Conservation (phyloP, 2,797 vertebrate species). For the Falco concolor region DNA sequence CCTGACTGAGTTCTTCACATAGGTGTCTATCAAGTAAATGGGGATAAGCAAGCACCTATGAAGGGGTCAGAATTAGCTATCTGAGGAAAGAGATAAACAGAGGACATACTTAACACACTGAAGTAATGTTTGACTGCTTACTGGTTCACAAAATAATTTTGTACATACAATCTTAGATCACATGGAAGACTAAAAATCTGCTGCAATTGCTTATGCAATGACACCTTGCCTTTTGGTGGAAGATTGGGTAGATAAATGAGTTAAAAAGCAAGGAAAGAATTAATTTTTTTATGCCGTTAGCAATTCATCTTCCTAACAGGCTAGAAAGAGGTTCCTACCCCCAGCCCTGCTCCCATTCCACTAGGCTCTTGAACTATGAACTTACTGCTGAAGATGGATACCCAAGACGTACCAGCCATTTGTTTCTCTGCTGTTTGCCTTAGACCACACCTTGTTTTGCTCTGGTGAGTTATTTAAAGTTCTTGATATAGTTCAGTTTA, state of each 20-base stretch:
- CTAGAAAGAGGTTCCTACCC: neutral
- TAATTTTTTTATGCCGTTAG: neutral
- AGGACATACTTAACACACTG: neutral
- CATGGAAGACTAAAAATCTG: neutral
- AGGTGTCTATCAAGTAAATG: neutral
- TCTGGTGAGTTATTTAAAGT: neutral
- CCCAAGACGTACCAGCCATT: neutral
- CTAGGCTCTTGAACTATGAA: neutral
- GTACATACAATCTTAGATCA: neutral
- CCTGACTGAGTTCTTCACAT: neutral
- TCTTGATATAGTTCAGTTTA: neutral
- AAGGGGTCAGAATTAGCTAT: neutral
- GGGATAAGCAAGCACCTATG: neutral
- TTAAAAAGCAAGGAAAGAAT: neutral
- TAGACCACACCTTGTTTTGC: neutral
- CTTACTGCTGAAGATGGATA: neutral
- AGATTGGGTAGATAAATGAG: neutral
- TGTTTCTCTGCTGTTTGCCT: neutral
- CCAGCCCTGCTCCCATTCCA: neutral
- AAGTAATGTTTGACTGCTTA: neutral
- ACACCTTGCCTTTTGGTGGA: neutral
- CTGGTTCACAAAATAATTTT: neutral
- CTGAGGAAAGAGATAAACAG: neutral
- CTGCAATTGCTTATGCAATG: neutral
- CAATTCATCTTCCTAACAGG: neutral